Evolutionary conservation across 2,888 invertebrate genomes (phyloP).

Genomic region (Nipponacmea schrenckii): DNA sequence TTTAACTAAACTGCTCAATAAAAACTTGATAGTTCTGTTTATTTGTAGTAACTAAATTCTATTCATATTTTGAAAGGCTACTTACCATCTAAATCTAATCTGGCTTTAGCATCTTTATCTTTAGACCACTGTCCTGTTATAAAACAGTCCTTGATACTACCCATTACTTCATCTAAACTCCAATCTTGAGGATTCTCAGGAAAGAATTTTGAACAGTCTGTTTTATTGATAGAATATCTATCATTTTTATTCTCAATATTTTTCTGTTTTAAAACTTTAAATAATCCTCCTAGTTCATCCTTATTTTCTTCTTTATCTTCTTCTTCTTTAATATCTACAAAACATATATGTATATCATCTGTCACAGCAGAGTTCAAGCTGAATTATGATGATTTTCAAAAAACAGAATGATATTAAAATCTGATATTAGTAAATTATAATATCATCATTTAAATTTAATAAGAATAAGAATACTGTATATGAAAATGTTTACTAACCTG

Average conservation of each 20-base stretch:
- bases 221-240: constrained; percentile 43
- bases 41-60: too few relatives aligned
- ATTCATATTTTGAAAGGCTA: too few relatives aligned
- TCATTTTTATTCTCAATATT: constrained; percentile 37
- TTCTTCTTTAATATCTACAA: constrained; percentile 48
- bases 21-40: too few relatives aligned
- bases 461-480: too few relatives aligned
- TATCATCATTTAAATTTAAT: too few relatives aligned
- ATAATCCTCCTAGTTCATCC: constrained; percentile 85
- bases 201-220: constrained; percentile 74
- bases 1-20: too few relatives aligned
- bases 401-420: not conserved
- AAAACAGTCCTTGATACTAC: constrained; percentile 83
- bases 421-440: too few relatives aligned
- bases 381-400: not conserved
- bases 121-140: constrained; percentile 95
- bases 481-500: constrained; percentile 40
- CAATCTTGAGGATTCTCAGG: constrained; percentile 34
- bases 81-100: constrained; percentile 82
- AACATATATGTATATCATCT: constrained; percentile 12
- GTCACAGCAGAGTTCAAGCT: not conserved
- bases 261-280: constrained; percentile 74
- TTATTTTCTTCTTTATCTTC: constrained; percentile 76
- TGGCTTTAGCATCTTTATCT: constrained; percentile 86
- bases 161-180: constrained; percentile 51